Conservation (phyloP, 2,113 vertebrate genomes). For the Xyliphius kryptos region DNA sequence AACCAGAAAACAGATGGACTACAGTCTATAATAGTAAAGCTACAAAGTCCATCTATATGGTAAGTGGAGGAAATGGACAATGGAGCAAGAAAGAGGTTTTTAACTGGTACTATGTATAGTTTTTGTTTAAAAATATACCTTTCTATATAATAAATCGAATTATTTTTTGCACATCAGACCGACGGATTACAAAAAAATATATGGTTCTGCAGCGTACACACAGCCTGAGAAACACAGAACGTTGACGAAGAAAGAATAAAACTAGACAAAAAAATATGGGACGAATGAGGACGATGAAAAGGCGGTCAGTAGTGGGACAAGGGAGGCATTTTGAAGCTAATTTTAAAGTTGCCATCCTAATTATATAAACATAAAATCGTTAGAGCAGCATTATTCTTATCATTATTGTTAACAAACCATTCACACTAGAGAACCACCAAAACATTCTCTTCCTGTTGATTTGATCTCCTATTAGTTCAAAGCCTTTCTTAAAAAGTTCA, state of each 20-base stretch:
- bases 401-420: conserved; percentile 6
- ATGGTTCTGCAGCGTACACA: background rate
- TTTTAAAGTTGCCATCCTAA: conserved; percentile 23
- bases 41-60: too few relatives aligned
- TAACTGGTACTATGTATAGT: too few relatives aligned
- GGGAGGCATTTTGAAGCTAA: background rate
- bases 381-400: conserved; percentile 2
- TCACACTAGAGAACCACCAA: conserved; percentile 7
- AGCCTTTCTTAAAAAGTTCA: conserved; percentile 9
- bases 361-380: conserved; percentile 23
- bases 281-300: background rate
- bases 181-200: too few relatives aligned
- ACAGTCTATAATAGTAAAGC: too few relatives aligned
- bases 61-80: too few relatives aligned
- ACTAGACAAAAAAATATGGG: background rate
- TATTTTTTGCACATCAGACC: too few relatives aligned
- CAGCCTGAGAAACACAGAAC: background rate
- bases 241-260: background rate
- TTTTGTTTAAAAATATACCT: too few relatives aligned
- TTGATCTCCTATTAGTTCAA: background rate
- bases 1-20: too few relatives aligned
- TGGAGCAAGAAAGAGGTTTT: too few relatives aligned
- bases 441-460: background rate
- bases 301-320: conserved; percentile 17
- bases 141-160: too few relatives aligned